Evolutionary conservation across 2,888 invertebrate genomes (phyloP), one percentile per base, ranked within the genome.

Genomic region (Melinaea marsaeus): DNA sequence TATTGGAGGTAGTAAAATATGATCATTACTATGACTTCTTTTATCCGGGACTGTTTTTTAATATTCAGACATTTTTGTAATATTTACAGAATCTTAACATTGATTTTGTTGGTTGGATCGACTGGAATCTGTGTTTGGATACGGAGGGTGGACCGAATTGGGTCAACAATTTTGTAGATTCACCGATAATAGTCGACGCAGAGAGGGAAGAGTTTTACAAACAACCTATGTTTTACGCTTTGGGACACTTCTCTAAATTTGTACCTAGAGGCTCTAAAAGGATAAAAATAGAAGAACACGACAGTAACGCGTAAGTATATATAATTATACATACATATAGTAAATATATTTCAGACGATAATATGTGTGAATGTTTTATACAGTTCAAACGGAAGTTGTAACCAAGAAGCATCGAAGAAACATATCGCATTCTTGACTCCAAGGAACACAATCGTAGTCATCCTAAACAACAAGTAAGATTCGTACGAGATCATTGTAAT

Each of bases 101-200:
- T 79, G 94, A 93, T 87, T 92, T 94, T 0, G 89, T 91, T 42
- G 96, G 95, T 2, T 98, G 97, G 97, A 87, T 95, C 0, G 97
- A 98, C 79, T 98, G 97, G 97, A 98, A 98, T 82, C 79, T 97
- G 63, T 94, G 93, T 2, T 83, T 98, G 35, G 88, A 96, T 79
- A 77, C 86, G 72, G 57, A 77, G 4, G 97, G 97, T 13, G 96
- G 97, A 0, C 97, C 97, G 1, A 95, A 93, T 74, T 96, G 94
- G 93, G 92, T 90, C 0, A 74, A 86, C 0, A 96, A 96, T 81
- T 92, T 84, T 73, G 95, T 96, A 0, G 97, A 97, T 84, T 91
- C 96, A 0, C 92, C 97, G 0, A 66, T 83, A 58, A 93, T 97
- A 55, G 80, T 81, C 1, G 71, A 74, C 57, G 67, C 76, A 0